Evolutionary conservation across 2,113 vertebrate genomes (phyloP).

Genomic region (Dromas ardeola): DNA sequence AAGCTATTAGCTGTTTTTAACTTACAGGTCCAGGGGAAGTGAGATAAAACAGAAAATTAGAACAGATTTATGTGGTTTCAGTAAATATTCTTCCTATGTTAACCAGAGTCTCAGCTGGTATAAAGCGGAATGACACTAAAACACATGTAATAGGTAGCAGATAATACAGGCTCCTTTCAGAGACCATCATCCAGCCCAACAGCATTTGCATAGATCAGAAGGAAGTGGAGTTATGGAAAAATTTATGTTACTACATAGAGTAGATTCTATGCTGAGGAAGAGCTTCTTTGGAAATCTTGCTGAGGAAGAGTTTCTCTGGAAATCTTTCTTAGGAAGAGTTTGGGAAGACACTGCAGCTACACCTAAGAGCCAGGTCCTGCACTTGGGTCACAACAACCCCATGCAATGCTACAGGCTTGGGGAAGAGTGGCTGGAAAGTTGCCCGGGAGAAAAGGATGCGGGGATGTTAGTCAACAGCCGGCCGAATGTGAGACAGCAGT

Average conservation of each 20-base stretch:
- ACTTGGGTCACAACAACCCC: not conserved
- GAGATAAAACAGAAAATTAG: not conserved
- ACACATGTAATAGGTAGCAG: not conserved
- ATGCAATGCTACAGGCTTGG: fast-evolving
- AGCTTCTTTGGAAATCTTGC: not conserved
- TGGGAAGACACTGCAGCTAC: not conserved
- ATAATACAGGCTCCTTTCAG: not conserved
- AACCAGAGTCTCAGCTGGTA: not conserved
- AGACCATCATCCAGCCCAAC: not conserved
- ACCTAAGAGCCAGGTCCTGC: fast-evolving
- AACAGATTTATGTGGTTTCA: not conserved
- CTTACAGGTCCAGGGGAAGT: not conserved
- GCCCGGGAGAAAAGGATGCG: fast-evolving
- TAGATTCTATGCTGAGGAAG: not conserved
- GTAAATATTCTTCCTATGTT: not conserved
- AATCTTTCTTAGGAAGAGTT: not conserved
- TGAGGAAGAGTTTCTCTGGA: not conserved
- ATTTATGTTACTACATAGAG: not conserved
- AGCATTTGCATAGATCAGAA: not conserved
- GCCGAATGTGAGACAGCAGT: not conserved
- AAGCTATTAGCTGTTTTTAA: not conserved
- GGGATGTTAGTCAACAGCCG: fast-evolving
- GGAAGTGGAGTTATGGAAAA: not conserved
- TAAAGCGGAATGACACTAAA: not conserved
- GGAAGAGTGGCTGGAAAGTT: not conserved